Base-by-base conservation (phyloP, 2,797 vertebrate genomes). In the Gymnothorax javanicus region DNA sequence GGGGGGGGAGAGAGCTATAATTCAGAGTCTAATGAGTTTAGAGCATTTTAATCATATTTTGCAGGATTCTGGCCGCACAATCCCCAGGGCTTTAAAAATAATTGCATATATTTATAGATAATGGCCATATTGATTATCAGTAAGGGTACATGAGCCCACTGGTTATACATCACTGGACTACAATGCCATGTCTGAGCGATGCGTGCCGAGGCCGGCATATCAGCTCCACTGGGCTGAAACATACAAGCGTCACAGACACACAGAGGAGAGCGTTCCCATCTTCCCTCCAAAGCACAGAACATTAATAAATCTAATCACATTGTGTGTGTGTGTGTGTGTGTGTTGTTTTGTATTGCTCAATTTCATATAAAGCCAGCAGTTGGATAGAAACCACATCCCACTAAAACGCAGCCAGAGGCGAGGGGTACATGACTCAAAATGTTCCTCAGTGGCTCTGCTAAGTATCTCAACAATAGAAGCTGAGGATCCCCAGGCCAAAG, bases 371-470 rank as follows among this genome's bases (percentile, higher is more conserved):
- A 60, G 57, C 56, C n/a, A 83, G n/a, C 25, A 83, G 60, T 60
- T 83, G 52, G 77, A 60, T 83, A 43, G 60, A 60, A 83, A 81
- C 50, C 77, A 56, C 56, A 83, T 52, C 33, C 83, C 73, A 20
- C 23, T 54, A 7, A 17, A 20, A 84, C 17, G 5, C 60, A 3
- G 83, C 58, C 33, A 25, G 52, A 84, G 77, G 50, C 15, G 25
- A 52, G 73, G 43, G 73, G 73, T 52, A 77, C 13, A 3, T 33
- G 25, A 73, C 50, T 85, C 84, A 57, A 71, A 27, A 56, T 54
- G 6, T 57, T 25, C 67, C n/a, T 73, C 15, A 12, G 64, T 33
- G 84, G 73, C 50, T 67, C 64, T 73, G 13, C 33, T 15, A 58
- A 56, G 60, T 6, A 85, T 52, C 52, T 73, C 52, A 73, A 73